phyloP scores from a whole-genome alignment of 2,888 invertebrate species.

The Spialia ferax region DNA sequence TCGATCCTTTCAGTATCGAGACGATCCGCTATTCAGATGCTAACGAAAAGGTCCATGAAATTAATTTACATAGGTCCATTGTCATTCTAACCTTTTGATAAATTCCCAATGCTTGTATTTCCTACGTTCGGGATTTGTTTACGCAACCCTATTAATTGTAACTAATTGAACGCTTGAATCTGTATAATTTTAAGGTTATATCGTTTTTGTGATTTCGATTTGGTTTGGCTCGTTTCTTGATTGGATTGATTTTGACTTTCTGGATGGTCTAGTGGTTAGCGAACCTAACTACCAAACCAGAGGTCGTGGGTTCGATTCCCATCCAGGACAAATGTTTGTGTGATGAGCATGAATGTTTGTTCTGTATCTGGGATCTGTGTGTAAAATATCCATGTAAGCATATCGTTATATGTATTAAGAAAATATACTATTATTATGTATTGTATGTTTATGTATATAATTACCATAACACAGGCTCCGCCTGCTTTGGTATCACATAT shows the following conservation, averaged over 20 bases:
- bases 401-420: too few relatives aligned
- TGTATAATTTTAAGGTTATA: not conserved
- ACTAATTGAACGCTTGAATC: conserved; percentile 4
- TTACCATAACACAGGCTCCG: too few relatives aligned
- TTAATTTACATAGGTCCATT: conserved; percentile 78
- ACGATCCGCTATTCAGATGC: conserved; percentile 64
- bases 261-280: too few relatives aligned
- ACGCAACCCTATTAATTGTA: conserved; percentile 27
- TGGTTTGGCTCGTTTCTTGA: not conserved
- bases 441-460: too few relatives aligned
- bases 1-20: conserved; percentile 61
- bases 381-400: too few relatives aligned
- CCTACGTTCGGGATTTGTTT: conserved; percentile 49
- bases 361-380: too few relatives aligned
- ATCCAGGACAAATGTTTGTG: too few relatives aligned
- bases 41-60: conserved; percentile 71
- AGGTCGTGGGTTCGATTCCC: too few relatives aligned
- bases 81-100: conserved; percentile 68
- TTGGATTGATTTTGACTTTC: not conserved
- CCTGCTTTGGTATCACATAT: too few relatives aligned
- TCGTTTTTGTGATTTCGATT: not conserved
- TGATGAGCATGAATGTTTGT: too few relatives aligned
- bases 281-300: too few relatives aligned
- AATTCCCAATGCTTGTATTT: conserved; percentile 53
- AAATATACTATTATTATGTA: too few relatives aligned